Conservation (phyloP, 2,797 vertebrate genomes). For the Myotis planiceps region DNA sequence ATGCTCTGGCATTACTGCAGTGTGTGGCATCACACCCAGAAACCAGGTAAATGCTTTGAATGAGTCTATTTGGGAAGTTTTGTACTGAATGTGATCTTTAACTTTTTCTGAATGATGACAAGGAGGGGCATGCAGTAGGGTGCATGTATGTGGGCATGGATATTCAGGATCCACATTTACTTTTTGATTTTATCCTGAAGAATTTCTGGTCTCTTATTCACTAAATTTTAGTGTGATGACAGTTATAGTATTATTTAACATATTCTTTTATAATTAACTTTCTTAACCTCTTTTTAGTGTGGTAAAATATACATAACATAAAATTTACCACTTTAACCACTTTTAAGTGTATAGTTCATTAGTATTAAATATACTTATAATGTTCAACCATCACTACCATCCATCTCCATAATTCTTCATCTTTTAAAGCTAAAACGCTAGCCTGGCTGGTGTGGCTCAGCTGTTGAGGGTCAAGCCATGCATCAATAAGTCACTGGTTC, state of each 20-base stretch:
- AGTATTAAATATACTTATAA: not conserved
- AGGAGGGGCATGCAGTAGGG: not conserved
- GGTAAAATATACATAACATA: not conserved
- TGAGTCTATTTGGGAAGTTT: not conserved
- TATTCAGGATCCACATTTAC: not conserved
- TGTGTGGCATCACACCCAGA: conserved; percentile 99
- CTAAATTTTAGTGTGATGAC: not conserved
- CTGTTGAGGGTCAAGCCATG: no score
- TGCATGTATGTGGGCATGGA: not conserved
- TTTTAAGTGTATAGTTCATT: not conserved
- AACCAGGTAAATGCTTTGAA: conserved; percentile 90
- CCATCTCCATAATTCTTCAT: not conserved
- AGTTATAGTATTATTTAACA: not conserved
- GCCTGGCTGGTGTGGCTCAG: no score
- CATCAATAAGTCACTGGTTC: no score
- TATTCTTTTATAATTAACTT: not conserved
- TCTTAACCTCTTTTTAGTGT: not conserved
- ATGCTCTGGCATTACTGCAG: conserved; percentile 96
- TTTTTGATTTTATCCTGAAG: not conserved
- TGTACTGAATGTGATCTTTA: not conserved
- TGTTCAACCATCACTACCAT: not conserved
- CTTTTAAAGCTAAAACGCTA: not conserved
- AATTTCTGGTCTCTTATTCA: not conserved
- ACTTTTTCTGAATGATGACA: not conserved
- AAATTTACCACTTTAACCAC: not conserved